A percentile compares a stretch with the other conserved stretches of the same genome.
These are phyloP conservation scores for Ramphastos sulfuratus DNA, from an alignment of 2,113 vertebrate genomes.

Conservation along the genomic window DNA sequence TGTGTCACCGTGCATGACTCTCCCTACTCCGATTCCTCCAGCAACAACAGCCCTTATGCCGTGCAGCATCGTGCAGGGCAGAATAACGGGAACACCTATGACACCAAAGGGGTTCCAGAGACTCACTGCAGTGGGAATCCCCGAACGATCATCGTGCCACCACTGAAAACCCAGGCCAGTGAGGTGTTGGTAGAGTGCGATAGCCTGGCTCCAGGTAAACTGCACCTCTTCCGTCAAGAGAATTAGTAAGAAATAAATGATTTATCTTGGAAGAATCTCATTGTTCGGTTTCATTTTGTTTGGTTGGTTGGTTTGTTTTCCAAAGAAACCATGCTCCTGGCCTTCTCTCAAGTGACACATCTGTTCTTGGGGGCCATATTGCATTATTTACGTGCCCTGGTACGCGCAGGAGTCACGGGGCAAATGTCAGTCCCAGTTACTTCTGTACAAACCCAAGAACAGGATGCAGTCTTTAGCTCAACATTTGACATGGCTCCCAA, in stretches of 20 bases:
- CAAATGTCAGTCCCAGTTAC: neutral
- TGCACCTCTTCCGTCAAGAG: constrained; percentile 54
- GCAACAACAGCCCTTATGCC: constrained; percentile 92
- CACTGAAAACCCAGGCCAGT: constrained; percentile 91
- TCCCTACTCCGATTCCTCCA: constrained; percentile 93
- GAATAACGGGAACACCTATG: constrained; percentile 78
- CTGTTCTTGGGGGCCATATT: constrained; percentile 39
- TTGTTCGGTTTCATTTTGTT: constrained; percentile 70
- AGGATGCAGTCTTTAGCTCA: constrained; percentile 32
- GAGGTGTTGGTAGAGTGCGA: constrained; percentile 89
- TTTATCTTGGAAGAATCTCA: constrained; percentile 68
- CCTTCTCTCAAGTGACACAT: constrained; percentile 36
- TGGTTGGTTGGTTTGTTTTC: constrained; percentile 59
- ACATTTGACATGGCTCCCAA: constrained; percentile 9
- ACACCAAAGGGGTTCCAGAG: constrained; percentile 88
- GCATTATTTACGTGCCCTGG: constrained; percentile 16
- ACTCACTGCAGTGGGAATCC: constrained; percentile 87
- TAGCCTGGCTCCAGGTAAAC: constrained; percentile 88
- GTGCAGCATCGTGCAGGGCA: constrained; percentile 79
- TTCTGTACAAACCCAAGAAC: constrained; percentile 5
- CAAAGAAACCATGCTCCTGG: constrained; percentile 31
- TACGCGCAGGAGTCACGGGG: neutral
- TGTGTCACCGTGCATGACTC: constrained; percentile 98
- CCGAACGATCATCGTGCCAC: constrained; percentile 95
- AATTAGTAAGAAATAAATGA: constrained; percentile 66